Base-by-base conservation (phyloP, 2,797 vertebrate species). In the Hoplostethus atlanticus region DNA sequence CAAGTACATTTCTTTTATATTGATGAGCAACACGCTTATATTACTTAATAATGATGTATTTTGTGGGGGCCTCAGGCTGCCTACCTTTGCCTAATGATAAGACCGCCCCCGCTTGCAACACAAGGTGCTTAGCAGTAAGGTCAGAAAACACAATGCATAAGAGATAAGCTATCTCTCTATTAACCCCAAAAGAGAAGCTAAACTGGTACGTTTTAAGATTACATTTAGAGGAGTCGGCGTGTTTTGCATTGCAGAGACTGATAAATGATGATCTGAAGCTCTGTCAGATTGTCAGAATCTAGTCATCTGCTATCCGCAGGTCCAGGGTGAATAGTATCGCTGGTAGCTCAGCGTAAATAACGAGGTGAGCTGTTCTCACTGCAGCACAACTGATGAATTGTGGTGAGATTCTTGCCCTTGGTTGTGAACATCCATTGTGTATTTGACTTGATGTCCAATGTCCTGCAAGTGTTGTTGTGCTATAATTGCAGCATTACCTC, bases 351-450 rank as follows among this genome's bases (percentile, higher is more conserved):
- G 31, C 55, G 62, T 70, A 81, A 69, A 73, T 68, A 64, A 68
- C 46, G 57, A 75, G 60, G 17, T 55, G 13, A 80, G 58, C 16
- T 47, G 46, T 62, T 54, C 6, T 47, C 52, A 72, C 64, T 74
- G 30, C 47, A 31, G 3, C 25, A 52, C 40, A 9, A 16, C 21
- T n/a, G 16, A 42, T 12, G 2, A 1, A 11, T 42, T 10, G 40
- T 11, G 9, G 5, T 6, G 34, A 36, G 34, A 28, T 28, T 28
- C 28, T 2, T 28, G 28, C 6, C 34, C 34, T 48, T 46, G 15
- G 30, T 13, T 60, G 44, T 65, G 4, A 62, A 42, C 21, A 57
- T 31, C 25, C 38, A 63, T 61, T 71, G 25, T 52, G 15, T 21
- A 53, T 65, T 59, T 71, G 28, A 28, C 28, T 2, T 28, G 28